phyloP scores from a whole-genome alignment of 2,888 invertebrate species.

The Miltochrista miniata region DNA sequence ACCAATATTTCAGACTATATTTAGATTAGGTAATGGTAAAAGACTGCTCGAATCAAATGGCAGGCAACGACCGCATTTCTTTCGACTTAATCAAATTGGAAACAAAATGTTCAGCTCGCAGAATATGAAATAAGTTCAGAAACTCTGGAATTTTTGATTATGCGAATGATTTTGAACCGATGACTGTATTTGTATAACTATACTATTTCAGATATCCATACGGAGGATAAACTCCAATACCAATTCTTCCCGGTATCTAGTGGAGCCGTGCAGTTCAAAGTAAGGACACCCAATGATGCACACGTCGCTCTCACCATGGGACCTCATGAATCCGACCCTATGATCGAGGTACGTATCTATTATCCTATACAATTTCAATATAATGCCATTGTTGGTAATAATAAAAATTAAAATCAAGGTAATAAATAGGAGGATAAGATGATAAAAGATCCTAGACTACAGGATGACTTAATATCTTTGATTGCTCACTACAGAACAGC shows the following conservation, averaged over 20 bases:
- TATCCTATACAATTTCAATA: background rate
- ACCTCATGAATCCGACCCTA: constrained; percentile 88
- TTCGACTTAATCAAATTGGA: background rate
- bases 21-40: constrained; percentile 51
- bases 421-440: too few relatives aligned
- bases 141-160: too few relatives aligned
- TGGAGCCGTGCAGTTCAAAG: constrained; percentile 89
- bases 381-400: background rate
- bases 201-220: constrained; percentile 88
- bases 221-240: constrained; percentile 92
- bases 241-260: constrained; percentile 89
- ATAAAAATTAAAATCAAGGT: too few relatives aligned
- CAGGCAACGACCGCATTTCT: constrained; percentile 28
- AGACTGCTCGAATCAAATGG: constrained; percentile 49
- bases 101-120: background rate
- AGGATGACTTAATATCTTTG: too few relatives aligned
- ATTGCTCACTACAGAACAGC: too few relatives aligned
- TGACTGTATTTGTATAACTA: background rate
- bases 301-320: constrained; percentile 91
- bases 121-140: background rate
- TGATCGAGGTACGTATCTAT: constrained; percentile 86
- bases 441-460: too few relatives aligned
- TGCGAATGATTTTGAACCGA: too few relatives aligned
- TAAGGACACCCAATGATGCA: constrained; percentile 92
- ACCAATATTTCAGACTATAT: constrained; percentile 61